Base-by-base conservation (phyloP, 2,888 invertebrate species). In the Drosophila quinaria region DNA sequence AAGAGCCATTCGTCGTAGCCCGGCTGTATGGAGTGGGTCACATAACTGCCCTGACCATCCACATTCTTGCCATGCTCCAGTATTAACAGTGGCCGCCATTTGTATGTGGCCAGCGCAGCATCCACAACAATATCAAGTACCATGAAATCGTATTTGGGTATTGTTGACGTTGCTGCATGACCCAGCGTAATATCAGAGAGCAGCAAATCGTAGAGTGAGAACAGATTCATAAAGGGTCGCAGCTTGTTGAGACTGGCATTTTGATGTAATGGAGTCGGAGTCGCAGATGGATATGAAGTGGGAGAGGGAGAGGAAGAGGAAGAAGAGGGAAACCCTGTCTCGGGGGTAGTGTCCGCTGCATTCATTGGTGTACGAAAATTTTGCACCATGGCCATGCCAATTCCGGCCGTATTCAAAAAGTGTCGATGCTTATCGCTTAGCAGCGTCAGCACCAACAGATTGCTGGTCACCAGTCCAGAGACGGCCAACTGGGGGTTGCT, bases 31-130 rank as follows among this genome's bases (percentile, higher is more conserved):
- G 92, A 92, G 79, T 93, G 93, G 29, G 93, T 92, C 35, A 91
- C 91, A 67, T 92, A 93, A 17, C 58, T 46, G 37, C 84, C 82
- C 37, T 85, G 87, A 11, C 78, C 77, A 11, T 77, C 75, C 55
- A 88, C 80, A 46, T 90, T 81, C 76, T 90, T 87, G 39, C 89
- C 91, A 59, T 91, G 90, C 78, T 93, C 92, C 59, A 93, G 80
- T 67, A 93, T 92, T 59, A 93, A 85, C 74, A 93, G 79, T 5
- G 93, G 93, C 15, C 93, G 90, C 92, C 93, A 93, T 71, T 91
- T 91, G 67, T 75, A 80, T 58, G 41, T 73, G 64, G 59, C 64
- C 41, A 51, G n/a, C 35, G 62, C 58, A 37, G 54, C 66, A 29
- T 69, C 75, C 62, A 86, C 87, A 44, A 92, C 91, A 63, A 93